Conservation (phyloP, 2,888 invertebrate species). For the Drosophila meridionalis region DNA sequence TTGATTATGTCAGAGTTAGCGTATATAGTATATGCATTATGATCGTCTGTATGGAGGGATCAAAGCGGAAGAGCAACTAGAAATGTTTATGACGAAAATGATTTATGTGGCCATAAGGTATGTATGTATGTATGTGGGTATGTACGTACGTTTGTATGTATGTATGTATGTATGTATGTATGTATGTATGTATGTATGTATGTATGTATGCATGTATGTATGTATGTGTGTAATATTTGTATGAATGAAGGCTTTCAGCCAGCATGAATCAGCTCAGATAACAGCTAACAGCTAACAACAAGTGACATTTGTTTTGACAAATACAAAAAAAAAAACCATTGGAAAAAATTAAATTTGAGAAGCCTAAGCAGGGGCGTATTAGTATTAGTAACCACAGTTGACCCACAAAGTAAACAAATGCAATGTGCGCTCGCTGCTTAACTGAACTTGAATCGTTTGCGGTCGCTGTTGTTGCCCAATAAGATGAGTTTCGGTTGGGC, state of each 20-base stretch:
- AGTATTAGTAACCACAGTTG: constrained; percentile 26
- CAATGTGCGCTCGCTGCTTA: constrained; percentile 17
- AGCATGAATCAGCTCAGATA: constrained; percentile 12
- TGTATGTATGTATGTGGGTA: no score
- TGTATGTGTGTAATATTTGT: neutral
- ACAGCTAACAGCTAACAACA: constrained; percentile 5
- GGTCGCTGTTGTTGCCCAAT: constrained; percentile 18
- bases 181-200: neutral
- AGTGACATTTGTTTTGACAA: constrained; percentile 21
- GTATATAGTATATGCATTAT: constrained; percentile 2
- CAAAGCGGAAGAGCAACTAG: constrained; percentile 8
- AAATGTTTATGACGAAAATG: constrained; percentile 12
- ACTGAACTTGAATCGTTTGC: constrained; percentile 37
- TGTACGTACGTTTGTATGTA: neutral
- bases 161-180: no score
- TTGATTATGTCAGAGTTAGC: constrained; percentile 5
- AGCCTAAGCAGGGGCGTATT: constrained; percentile 1
- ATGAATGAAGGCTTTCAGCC: constrained; percentile 7
- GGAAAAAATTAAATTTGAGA: constrained; percentile 8
- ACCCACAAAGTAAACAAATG: constrained; percentile 42
- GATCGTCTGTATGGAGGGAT: constrained; percentile 9
- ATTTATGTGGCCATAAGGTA: constrained; percentile 11
- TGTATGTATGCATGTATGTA: neutral
- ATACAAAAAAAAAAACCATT: neutral
- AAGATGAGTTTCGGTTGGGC: constrained; percentile 35